Conservation (phyloP, 2,113 vertebrate genomes). For the Thermophis baileyi region DNA sequence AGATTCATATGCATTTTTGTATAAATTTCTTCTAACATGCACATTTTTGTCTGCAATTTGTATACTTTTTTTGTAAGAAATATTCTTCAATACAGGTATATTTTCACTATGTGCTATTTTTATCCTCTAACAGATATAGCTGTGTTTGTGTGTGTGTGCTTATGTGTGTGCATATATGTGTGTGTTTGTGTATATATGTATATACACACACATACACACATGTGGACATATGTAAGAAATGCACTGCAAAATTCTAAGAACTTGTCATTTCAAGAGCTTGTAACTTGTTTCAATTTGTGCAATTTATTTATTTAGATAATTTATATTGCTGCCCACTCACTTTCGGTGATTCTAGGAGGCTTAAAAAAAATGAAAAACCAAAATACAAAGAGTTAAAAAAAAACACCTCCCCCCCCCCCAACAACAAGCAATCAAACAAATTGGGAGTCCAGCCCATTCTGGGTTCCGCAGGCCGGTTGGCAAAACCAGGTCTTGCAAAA, state of each 20-base stretch:
- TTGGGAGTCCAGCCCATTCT: no score
- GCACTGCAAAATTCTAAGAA: not conserved
- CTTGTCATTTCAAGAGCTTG: not conserved
- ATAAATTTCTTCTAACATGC: not conserved
- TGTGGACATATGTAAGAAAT: not conserved
- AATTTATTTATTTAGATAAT: not conserved
- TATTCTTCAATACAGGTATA: not conserved
- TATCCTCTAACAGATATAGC: not conserved
- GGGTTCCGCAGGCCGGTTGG: no score
- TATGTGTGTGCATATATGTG: no score
- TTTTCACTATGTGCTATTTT: not conserved
- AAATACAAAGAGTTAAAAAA: no score
- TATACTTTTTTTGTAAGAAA: not conserved
- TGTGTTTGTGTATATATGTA: no score
- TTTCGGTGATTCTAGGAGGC: not conserved
- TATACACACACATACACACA: not conserved
- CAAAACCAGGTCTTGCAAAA: no score
- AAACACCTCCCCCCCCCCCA: no score
- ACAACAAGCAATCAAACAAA: no score
- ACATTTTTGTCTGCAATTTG: not conserved
- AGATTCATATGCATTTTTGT: not conserved
- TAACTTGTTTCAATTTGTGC: not conserved
- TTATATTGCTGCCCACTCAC: not conserved
- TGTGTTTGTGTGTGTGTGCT: not conserved
- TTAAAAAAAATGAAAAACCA: not conserved